Evolutionary conservation across 1,140 invertebrate genomes (phyloP), one percentile per base, ranked within the genome.

Genomic region (Euwallacea similis): DNA sequence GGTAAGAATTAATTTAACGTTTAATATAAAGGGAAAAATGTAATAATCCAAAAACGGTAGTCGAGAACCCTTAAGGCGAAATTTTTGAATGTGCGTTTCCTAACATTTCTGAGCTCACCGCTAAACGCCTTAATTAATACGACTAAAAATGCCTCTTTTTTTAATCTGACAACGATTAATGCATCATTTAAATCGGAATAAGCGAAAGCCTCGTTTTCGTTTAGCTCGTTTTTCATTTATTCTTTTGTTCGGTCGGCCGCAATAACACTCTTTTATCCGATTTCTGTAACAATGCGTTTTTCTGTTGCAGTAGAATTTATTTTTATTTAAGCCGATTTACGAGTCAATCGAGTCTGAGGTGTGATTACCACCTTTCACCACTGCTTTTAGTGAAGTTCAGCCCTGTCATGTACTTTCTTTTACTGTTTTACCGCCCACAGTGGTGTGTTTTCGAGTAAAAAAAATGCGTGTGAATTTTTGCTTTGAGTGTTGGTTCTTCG

Each of bases 401-500:
- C 21, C 21, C 21, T 33, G 4, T 4, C 21, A 33, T 33, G 21
- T 33, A 33, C 21, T 33, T 33, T 33, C 21, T 33, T 33, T 33
- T 33, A 33, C 21, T 33, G 21, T 33, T 33, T 33, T 33, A 33
- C 46, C 46, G 46, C 9, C 9, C 13, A 50, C 46, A 50, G 46
- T 10, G 46, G 9, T 50, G 9, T 6, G 13, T 50, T 50, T 50
- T 50, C 46, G n/a, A 56, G 16, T n/a, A 16, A 56, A 66, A 66
- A 66, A 66, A 66, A 66, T 66, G 47, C 63, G 63, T 66, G 63
- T 66, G 63, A 66, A 66, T 64, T 64, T 50, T 64, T 42, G 46
- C 42, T 44, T 3, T 43, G 7, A 13, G 43, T 46, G 43, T 64
- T 21, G 44, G 33, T 41, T 64, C 43, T 47, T 13, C 4, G 61